Evolutionary conservation across 2,888 invertebrate genomes (phyloP), one percentile per base, ranked within the genome.

Genomic region (Phragmatobia fuliginosa): DNA sequence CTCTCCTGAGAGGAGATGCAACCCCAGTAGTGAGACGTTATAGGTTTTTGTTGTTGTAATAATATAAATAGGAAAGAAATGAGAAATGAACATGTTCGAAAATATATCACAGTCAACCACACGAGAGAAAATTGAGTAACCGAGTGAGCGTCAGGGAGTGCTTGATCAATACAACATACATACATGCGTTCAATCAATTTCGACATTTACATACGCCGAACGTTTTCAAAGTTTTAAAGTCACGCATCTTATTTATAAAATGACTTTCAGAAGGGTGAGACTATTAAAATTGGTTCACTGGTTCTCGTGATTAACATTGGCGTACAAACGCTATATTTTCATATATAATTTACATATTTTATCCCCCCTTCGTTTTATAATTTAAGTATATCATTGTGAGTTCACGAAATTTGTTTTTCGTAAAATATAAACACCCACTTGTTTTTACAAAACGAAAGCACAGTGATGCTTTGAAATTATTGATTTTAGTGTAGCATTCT

Each of bases 281-380:
- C 70, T 73, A 80, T 80, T 80, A 82, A 76, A 70, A 75, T 59
- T 64, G 82, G 72, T 82, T 82, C 73, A 82, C 69, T 82, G 80
- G 70, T 33, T 80, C 56, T 58, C 28, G 49, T 75, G 71, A 80
- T 82, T 80, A 80, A 61, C 64, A 67, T 70, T 73, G 69, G 72
- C 68, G 33, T 61, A 38, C 52, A 71, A 68, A 81, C 70, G 76
- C 61, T 76, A 79, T 73, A 63, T 79, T 79, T 69, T 66, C 64
- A 65, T 65, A 68, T 56, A 45, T 62, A 49, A 58, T 76, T 62
- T 62, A 67, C 56, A 36, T 65, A 56, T 67, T 67, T 59, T 58
- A 62, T 36, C 7, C 61, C 70, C 32, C 25, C 16, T 25, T 2
- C 8, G 25, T 63, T 58, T 62, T 18, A 62, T 28, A 59, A 21